phyloP scores from a whole-genome alignment of 2,888 invertebrate genomes.

The Drosophila niveifrons region DNA sequence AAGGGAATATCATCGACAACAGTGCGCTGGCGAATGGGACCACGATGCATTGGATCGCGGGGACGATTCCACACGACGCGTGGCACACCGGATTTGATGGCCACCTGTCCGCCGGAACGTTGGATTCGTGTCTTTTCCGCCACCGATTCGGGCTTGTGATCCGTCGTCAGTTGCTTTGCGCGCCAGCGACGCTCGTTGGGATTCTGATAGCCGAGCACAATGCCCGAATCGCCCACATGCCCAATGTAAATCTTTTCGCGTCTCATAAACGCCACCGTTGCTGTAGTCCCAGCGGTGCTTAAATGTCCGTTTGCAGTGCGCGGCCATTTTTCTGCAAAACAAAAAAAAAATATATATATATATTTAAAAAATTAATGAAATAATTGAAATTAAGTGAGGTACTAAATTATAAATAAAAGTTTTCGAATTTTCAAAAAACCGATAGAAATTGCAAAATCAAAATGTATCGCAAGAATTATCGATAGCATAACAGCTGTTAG shows the following conservation, averaged over 20 bases:
- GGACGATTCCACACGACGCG: conserved; percentile 99
- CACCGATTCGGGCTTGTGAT: conserved; percentile 97
- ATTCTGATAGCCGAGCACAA: conserved; percentile 94
- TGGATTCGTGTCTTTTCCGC: conserved; percentile 94
- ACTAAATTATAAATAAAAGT: neutral
- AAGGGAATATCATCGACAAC: conserved; percentile 97
- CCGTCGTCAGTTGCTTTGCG: conserved; percentile 93
- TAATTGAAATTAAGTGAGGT: too few species aligned
- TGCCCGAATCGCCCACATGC: conserved; percentile 99
- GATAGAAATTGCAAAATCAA: neutral
- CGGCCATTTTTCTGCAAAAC: conserved; percentile 92
- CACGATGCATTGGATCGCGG: conserved; percentile 88
- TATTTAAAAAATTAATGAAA: too few species aligned
- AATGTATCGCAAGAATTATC: neutral
- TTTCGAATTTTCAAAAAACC: conserved; percentile 2
- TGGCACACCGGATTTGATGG: conserved; percentile 93
- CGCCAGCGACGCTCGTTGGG: conserved; percentile 91
- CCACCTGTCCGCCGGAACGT: conserved; percentile 91
- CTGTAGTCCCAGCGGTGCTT: conserved; percentile 99
- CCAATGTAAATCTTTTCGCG: conserved; percentile 98
- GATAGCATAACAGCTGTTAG: conserved; percentile 8
- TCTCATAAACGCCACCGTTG: conserved; percentile 97
- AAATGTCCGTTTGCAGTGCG: conserved; percentile 97
- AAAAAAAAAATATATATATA: too few species aligned
- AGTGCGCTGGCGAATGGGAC: conserved; percentile 95